A percentile compares a stretch with the other conserved stretches of the same genome.
Evolutionary conservation across 2,888 invertebrate genomes (phyloP).

Genomic region (Ethmia dodecea): DNA sequence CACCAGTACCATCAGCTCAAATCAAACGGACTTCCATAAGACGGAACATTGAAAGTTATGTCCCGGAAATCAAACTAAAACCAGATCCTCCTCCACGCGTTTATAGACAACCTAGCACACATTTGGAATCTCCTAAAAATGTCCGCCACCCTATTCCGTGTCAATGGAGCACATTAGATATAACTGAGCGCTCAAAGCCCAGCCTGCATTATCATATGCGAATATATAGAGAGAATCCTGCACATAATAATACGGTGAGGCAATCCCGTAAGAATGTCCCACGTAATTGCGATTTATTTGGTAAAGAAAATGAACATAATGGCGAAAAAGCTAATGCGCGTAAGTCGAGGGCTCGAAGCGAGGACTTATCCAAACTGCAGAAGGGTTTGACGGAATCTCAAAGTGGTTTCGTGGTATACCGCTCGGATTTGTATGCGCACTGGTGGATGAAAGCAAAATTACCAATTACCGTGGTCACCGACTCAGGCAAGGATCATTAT

Average conservation of each 20-base stretch:
- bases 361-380: conserved; percentile 65
- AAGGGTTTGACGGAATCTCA: conserved; percentile 56
- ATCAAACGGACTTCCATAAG: conserved; percentile 71
- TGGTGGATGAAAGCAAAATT: conserved; percentile 95
- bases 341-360: conserved; percentile 64
- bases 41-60: conserved; percentile 57
- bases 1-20: conserved; percentile 62
- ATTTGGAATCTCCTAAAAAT: conserved; percentile 66
- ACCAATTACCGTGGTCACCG: conserved; percentile 80
- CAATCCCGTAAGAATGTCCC: conserved; percentile 46
- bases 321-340: conserved; percentile 33
- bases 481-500: conserved; percentile 79
- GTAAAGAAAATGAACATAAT: conserved; percentile 37
- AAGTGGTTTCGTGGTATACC: conserved; percentile 80
- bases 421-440: conserved; percentile 92
- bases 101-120: conserved; percentile 65
- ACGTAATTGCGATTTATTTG: conserved; percentile 52
- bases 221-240: conserved; percentile 59
- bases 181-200: conserved; percentile 65
- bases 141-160: conserved; percentile 57
- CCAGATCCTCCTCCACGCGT: conserved; percentile 67
- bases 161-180: conserved; percentile 71
- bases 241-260: conserved; percentile 32
- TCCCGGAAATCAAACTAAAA: conserved; percentile 61
- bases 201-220: conserved; percentile 74